phyloP scores from a whole-genome alignment of 2,113 vertebrate species.

The Aramus guarauna region DNA sequence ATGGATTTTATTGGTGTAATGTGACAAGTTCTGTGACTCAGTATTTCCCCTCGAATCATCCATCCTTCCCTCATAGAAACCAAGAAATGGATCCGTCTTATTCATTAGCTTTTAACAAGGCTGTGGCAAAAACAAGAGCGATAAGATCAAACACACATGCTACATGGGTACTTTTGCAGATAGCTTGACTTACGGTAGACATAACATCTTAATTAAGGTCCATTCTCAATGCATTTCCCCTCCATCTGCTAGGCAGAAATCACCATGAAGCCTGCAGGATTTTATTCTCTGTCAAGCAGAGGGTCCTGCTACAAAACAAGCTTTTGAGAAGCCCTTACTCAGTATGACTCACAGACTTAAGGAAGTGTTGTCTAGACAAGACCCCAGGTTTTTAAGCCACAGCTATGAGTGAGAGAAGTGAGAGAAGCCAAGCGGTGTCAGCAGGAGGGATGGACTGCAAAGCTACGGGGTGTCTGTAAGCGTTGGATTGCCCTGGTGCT shows the following conservation, averaged over 20 bases:
- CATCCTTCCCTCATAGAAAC: neutral
- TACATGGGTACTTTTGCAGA: neutral
- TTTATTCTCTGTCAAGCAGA: neutral
- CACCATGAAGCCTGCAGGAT: neutral
- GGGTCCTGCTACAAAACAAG: neutral
- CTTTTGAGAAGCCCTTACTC: neutral
- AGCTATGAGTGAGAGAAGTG: neutral
- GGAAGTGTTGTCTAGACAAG: slow-evolving; percentile 22
- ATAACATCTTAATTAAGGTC: slow-evolving; percentile 53
- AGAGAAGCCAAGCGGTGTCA: neutral
- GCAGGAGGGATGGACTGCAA: neutral
- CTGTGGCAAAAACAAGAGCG: neutral
- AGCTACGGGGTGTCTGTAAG: neutral
- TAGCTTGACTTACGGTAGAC: neutral
- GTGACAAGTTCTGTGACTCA: slow-evolving; percentile 2
- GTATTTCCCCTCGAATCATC: slow-evolving; percentile 15
- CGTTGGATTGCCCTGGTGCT: neutral
- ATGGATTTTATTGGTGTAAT: neutral
- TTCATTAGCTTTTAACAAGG: neutral
- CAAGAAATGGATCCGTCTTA: neutral
- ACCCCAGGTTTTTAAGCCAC: neutral
- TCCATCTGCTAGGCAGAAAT: slow-evolving; percentile 11
- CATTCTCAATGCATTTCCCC: neutral
- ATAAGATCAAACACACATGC: slow-evolving; percentile 22
- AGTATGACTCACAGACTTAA: neutral